Evolutionary conservation across 2,888 invertebrate genomes (phyloP).

Genomic region (Eupithecia dodoneata): DNA sequence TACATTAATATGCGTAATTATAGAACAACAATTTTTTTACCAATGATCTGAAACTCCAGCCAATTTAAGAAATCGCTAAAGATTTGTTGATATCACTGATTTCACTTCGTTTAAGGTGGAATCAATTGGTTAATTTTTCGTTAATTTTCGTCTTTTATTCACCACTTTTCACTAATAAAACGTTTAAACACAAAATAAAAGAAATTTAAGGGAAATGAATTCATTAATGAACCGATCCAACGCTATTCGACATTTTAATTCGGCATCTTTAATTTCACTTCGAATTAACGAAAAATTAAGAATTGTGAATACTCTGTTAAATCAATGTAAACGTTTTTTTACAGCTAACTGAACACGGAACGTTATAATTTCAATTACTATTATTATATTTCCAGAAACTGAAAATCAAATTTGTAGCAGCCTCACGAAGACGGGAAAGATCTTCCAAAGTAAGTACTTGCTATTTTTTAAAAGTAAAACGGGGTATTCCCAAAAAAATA

Average conservation of each 20-base stretch:
- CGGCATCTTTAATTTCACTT: background rate
- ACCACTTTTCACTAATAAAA: background rate
- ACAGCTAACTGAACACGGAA: too few relatives aligned
- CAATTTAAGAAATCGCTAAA: too few relatives aligned
- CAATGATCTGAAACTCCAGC: too few relatives aligned
- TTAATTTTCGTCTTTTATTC: background rate
- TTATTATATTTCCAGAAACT: background rate
- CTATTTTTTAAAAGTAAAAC: background rate
- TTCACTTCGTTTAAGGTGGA: background rate
- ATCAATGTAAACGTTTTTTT: too few relatives aligned
- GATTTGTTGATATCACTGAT: too few relatives aligned
- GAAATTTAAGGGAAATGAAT: background rate
- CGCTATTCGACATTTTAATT: background rate
- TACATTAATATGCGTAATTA: too few relatives aligned
- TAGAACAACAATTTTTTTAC: too few relatives aligned
- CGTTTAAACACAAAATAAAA: background rate
- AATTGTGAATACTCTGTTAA: too few relatives aligned
- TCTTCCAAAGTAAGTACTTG: background rate
- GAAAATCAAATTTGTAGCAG: background rate
- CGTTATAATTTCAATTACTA: too few relatives aligned
- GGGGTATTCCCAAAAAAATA: too few relatives aligned
- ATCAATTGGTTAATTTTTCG: background rate
- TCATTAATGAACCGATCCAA: conserved; percentile 4
- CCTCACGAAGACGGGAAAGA: background rate
- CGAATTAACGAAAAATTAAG: background rate